phyloP scores from a whole-genome alignment of 1,140 invertebrate genomes.

The Lamellibrachia luymesi region DNA sequence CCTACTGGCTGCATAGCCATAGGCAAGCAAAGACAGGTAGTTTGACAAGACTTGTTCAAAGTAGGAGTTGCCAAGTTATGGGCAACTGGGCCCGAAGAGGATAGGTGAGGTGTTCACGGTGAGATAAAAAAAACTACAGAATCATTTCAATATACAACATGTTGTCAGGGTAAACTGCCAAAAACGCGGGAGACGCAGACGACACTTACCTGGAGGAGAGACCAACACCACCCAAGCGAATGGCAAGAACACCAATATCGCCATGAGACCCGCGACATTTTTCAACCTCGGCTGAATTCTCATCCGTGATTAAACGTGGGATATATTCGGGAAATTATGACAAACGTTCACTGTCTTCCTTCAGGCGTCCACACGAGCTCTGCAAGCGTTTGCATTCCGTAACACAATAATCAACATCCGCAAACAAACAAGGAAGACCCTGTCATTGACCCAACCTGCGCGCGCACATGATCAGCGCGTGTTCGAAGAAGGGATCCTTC shows the following conservation, averaged over 20 bases:
- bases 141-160: neutral
- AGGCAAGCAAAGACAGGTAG: no score
- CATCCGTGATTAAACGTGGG: constrained; percentile 5
- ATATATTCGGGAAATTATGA: neutral
- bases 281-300: constrained; percentile 14
- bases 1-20: no score
- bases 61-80: no score
- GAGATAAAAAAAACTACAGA: neutral
- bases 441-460: neutral
- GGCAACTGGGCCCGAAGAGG: no score
- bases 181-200: neutral
- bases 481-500: neutral
- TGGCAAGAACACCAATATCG: constrained; percentile 16
- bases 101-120: no score
- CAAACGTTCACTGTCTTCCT: neutral
- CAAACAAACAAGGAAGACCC: neutral
- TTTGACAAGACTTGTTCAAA: no score
- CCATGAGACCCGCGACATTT: constrained; percentile 10
- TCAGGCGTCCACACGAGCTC: neutral
- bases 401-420: neutral
- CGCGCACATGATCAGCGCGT: neutral
- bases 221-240: constrained; percentile 27
- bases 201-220: constrained; percentile 25
- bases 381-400: neutral
- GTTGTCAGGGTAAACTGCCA: neutral